These are phyloP conservation scores for Hypomecis atomaria DNA, from an alignment of 2,888 invertebrate genomes.

Conservation along the genomic window DNA sequence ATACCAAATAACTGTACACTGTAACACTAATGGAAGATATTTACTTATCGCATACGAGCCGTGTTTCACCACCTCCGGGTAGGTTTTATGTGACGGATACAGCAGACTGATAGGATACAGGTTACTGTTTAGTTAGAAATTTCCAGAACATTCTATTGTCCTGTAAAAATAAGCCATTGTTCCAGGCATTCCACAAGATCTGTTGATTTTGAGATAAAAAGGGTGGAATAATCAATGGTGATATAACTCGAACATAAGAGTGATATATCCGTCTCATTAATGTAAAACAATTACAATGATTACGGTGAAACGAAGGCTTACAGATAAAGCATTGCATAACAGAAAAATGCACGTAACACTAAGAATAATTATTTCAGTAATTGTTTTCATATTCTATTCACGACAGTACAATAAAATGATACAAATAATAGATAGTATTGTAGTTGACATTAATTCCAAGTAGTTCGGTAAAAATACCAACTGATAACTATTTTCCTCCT, in stretches of 20 bases:
- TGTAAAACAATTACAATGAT: background rate
- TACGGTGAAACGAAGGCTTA: conserved; percentile 6
- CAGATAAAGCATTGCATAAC: conserved; percentile 17
- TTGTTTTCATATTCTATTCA: conserved; percentile 10
- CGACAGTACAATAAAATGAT: background rate
- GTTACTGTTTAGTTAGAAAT: too few relatives aligned
- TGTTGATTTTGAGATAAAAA: too few relatives aligned
- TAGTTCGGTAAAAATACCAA: background rate
- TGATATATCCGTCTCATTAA: conserved; percentile 1
- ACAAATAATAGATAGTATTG: background rate
- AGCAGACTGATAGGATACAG: background rate
- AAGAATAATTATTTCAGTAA: conserved; percentile 15
- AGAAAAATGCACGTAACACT: conserved; percentile 50
- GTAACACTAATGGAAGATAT: conserved; percentile 73
- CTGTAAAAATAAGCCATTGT: too few relatives aligned
- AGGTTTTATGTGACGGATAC: conserved; percentile 2
- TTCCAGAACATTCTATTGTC: too few relatives aligned
- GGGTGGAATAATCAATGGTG: too few relatives aligned
- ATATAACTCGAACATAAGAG: too few relatives aligned
- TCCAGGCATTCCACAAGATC: too few relatives aligned
- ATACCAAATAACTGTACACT: conserved; percentile 65
- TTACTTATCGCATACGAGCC: conserved; percentile 49
- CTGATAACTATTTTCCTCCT: background rate
- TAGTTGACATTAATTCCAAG: background rate
- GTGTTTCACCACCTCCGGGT: conserved; percentile 7